Evolutionary conservation across 2,113 vertebrate species (phyloP).

Genomic region (Pseudois nayaur): DNA sequence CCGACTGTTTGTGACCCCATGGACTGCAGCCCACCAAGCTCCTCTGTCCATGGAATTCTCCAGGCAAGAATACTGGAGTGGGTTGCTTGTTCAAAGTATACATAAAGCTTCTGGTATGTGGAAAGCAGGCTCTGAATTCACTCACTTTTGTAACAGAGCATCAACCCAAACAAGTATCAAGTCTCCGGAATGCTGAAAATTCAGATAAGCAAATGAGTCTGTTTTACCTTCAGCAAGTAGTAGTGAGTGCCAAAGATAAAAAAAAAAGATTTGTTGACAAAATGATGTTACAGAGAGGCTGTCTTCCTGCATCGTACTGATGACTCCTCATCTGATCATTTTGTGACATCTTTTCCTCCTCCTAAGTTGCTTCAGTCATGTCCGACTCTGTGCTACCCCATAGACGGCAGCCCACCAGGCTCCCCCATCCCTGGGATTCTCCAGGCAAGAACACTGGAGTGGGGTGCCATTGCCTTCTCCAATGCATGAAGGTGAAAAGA

Average conservation of each 20-base stretch:
- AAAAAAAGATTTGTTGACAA: background rate
- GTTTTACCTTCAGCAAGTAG: background rate
- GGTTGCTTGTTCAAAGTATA: background rate
- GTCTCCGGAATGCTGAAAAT: background rate
- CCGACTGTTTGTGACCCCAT: background rate
- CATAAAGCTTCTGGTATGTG: background rate
- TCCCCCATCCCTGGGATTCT: too few relatives aligned
- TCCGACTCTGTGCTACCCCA: too few relatives aligned
- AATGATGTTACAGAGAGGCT: background rate
- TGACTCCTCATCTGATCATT: background rate
- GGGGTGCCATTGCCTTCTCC: too few relatives aligned
- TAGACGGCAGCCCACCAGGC: too few relatives aligned
- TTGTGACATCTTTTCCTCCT: background rate
- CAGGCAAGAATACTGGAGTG: background rate
- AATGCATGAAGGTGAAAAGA: too few relatives aligned
- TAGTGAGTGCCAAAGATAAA: background rate
- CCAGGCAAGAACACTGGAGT: too few relatives aligned
- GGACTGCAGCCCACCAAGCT: background rate
- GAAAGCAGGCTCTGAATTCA: conserved; percentile 19
- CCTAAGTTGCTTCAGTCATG: too few relatives aligned
- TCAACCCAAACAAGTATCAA: background rate
- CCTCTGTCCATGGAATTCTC: background rate
- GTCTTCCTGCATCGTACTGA: background rate
- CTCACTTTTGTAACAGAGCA: background rate
- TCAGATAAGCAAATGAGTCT: background rate